Conservation (phyloP, 2,888 invertebrate genomes). For the Meganola albula region DNA sequence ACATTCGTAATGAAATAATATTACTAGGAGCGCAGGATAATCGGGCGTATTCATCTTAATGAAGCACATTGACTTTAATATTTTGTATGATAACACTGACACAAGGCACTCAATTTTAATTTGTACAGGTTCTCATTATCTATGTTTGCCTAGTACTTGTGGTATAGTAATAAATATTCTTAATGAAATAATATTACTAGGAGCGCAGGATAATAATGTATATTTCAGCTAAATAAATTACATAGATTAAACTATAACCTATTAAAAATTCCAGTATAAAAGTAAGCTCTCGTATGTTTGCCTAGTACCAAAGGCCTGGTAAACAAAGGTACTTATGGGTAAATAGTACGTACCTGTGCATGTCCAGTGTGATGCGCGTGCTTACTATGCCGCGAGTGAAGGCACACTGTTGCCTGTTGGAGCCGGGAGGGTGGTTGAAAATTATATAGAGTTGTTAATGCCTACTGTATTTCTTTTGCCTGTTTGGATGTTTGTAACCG, state of each 20-base stretch:
- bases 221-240: background rate
- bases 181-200: too few relatives aligned
- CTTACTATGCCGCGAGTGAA: slow-evolving; percentile 33
- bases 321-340: background rate
- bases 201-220: background rate
- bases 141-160: slow-evolving; percentile 14
- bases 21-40: too few relatives aligned
- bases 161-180: too few relatives aligned
- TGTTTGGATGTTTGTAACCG: too few relatives aligned
- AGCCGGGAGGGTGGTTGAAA: slow-evolving; percentile 38
- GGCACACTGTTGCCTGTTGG: slow-evolving; percentile 52
- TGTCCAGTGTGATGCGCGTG: slow-evolving; percentile 36
- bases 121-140: too few relatives aligned
- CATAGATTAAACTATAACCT: background rate
- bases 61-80: too few relatives aligned
- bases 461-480: slow-evolving; percentile 1
- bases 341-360: slow-evolving; percentile 41
- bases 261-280: too few relatives aligned
- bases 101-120: too few relatives aligned
- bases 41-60: too few relatives aligned
- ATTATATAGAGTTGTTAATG: slow-evolving; percentile 41
- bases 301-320: background rate
- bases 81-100: too few relatives aligned
- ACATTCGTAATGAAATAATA: too few relatives aligned
- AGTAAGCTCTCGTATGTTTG: too few relatives aligned